Percentiles rank a stretch among this genome's conserved stretches.
These are phyloP conservation scores for Himalopsyche kuldschensis DNA, from an alignment of 2,888 invertebrate species.

Conservation along the genomic window DNA sequence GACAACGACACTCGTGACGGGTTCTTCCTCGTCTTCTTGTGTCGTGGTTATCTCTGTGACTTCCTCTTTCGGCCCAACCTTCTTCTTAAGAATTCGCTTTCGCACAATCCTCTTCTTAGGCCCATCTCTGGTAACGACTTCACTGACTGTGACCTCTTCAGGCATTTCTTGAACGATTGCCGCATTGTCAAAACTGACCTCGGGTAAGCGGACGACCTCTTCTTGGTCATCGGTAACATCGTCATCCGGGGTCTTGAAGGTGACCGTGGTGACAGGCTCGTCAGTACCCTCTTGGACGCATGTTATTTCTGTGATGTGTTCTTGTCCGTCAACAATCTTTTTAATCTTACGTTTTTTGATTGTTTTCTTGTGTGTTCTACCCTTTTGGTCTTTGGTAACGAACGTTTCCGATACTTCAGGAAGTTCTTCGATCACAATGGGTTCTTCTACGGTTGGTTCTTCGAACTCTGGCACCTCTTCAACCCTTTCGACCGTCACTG, in stretches of 20 bases:
- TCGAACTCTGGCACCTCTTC: conserved; percentile 49
- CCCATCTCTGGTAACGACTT: conserved; percentile 43
- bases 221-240: conserved; percentile 43
- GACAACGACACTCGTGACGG: too few species aligned
- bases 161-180: conserved; percentile 38
- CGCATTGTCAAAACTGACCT: conserved; percentile 44
- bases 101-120: conserved; percentile 45
- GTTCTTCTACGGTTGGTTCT: conserved; percentile 34
- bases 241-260: conserved; percentile 39
- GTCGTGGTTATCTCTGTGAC: conserved; percentile 46
- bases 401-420: conserved; percentile 47
- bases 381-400: conserved; percentile 46
- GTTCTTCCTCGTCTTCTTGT: too few species aligned
- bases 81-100: conserved; percentile 48
- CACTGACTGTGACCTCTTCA: conserved; percentile 39
- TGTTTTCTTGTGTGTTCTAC: conserved; percentile 43
- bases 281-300: conserved; percentile 45
- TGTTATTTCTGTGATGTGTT: conserved; percentile 43
- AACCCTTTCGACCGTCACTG: conserved; percentile 40
- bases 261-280: conserved; percentile 50
- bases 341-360: conserved; percentile 48
- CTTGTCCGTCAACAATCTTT: conserved; percentile 43
- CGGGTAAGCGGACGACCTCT: conserved; percentile 45
- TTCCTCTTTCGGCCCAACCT: conserved; percentile 42
- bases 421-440: conserved; percentile 42